phyloP scores from a whole-genome alignment of 2,113 vertebrate species.

The Lepidothrix coronata region DNA sequence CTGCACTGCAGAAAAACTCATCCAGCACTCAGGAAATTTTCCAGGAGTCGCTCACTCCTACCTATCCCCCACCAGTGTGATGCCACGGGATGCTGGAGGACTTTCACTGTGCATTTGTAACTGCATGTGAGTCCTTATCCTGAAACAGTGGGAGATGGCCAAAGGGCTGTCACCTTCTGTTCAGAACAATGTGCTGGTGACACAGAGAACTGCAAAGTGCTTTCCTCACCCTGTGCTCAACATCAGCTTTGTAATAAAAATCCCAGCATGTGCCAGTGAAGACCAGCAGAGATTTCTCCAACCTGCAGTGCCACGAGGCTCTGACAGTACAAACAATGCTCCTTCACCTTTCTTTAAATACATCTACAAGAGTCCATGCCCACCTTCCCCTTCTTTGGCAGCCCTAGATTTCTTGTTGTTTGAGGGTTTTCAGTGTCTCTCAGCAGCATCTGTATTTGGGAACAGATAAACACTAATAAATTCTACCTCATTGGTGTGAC shows the following conservation, averaged over 20 bases:
- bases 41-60: background rate
- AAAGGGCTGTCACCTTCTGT: background rate
- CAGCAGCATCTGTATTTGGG: background rate
- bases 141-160: background rate
- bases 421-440: background rate
- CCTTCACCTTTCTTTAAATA: background rate
- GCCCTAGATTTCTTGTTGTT: background rate
- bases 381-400: background rate
- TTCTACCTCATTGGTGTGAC: background rate
- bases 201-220: background rate
- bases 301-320: fast-evolving
- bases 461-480: background rate
- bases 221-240: background rate
- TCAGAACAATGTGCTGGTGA: background rate
- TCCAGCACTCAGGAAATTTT: background rate
- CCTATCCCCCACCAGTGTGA: background rate
- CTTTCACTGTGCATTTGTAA: fast-evolving
- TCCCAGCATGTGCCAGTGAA: background rate
- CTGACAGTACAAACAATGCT: background rate
- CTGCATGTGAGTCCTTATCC: fast-evolving
- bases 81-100: background rate
- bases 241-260: background rate
- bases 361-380: fast-evolving
- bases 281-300: background rate
- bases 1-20: background rate